phyloP scores from a whole-genome alignment of 2,113 vertebrate species.

The Macrotus californicus region DNA sequence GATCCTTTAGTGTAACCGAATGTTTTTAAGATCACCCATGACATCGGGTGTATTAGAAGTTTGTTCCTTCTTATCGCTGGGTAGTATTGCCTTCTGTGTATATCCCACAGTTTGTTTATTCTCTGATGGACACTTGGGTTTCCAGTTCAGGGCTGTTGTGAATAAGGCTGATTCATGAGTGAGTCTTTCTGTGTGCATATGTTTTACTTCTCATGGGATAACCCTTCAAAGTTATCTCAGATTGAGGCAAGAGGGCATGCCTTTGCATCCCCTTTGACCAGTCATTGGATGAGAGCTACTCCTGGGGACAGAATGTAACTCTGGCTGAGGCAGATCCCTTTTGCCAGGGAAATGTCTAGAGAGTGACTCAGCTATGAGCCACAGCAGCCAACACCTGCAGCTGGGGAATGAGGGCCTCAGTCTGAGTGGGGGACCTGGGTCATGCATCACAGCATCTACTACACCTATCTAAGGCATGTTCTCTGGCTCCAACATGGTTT shows the following conservation, averaged over 20 bases:
- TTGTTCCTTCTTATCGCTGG: not conserved
- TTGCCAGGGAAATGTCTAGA: not conserved
- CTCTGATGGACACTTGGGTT: not conserved
- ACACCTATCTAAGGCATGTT: not conserved
- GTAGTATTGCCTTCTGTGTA: not conserved
- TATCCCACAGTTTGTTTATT: not conserved
- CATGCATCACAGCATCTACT: not conserved
- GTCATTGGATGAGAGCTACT: not conserved
- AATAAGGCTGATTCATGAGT: not conserved
- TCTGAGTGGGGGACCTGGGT: not conserved
- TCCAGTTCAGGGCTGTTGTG: not conserved
- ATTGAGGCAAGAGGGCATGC: not conserved
- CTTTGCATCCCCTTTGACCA: not conserved
- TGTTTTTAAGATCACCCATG: not conserved
- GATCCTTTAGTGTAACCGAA: not conserved
- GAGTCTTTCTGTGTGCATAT: not conserved
- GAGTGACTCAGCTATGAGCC: not conserved
- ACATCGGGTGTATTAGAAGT: not conserved
- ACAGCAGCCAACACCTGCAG: not conserved
- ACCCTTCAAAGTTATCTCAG: not conserved
- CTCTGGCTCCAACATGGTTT: not conserved
- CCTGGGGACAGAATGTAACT: not conserved
- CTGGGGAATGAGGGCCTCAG: not conserved
- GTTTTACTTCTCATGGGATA: not conserved
- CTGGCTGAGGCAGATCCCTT: not conserved